Percentiles rank a stretch among this genome's conserved stretches.
Conservation (phyloP, 2,113 vertebrate species). For the Acrocephalus kingi region DNA sequence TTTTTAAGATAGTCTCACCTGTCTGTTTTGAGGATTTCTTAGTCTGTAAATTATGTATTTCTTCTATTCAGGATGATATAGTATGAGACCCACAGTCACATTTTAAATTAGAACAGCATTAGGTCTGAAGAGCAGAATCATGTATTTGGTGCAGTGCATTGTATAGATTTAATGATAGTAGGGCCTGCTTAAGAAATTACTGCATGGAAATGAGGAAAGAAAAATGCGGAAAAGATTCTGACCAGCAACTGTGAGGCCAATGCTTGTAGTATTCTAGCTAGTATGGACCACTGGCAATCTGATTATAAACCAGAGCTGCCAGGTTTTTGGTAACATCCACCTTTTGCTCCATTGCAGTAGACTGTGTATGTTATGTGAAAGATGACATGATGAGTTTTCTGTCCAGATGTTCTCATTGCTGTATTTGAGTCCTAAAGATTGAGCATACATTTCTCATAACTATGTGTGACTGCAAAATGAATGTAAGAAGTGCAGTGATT, state of each 20-base stretch:
- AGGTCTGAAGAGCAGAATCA: background rate
- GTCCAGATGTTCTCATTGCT: background rate
- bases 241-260: background rate
- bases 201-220: background rate
- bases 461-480: background rate
- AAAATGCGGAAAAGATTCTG: background rate
- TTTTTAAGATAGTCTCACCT: background rate
- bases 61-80: background rate
- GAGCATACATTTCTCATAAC: background rate
- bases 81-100: background rate
- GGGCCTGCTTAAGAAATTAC: background rate
- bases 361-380: background rate
- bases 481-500: background rate
- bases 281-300: background rate
- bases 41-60: background rate
- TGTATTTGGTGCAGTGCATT: background rate
- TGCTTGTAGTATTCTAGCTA: background rate
- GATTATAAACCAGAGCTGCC: background rate
- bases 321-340: background rate
- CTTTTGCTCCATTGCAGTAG: background rate
- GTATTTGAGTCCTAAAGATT: background rate
- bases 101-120: background rate
- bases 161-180: background rate
- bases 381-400: background rate
- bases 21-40: background rate